Evolutionary conservation across 2,797 vertebrate genomes (phyloP).

Genomic region (Brachyalestes nurse): DNA sequence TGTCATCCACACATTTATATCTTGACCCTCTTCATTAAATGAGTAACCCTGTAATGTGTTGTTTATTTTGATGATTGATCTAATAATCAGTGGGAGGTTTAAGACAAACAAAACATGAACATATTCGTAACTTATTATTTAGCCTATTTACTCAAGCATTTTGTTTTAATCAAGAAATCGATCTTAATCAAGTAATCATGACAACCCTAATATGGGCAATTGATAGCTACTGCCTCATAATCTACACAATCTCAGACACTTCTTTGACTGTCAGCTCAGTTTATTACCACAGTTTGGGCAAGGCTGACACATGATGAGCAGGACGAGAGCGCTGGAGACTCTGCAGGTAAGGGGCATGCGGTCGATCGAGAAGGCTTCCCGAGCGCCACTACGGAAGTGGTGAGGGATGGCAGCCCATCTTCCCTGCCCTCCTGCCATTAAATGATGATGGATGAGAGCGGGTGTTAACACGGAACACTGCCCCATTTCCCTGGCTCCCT

Average conservation of each 20-base stretch:
- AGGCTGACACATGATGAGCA: slow-evolving; percentile 2
- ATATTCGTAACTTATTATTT: no score
- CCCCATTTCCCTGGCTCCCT: slow-evolving; percentile 18
- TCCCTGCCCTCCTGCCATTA: slow-evolving; percentile 70
- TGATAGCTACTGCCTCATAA: background rate
- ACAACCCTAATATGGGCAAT: background rate
- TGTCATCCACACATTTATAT: no score
- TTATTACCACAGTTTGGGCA: background rate
- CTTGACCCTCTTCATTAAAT: no score
- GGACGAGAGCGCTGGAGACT: background rate
- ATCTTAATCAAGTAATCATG: no score
- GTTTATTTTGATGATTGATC: no score
- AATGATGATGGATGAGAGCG: slow-evolving; percentile 82
- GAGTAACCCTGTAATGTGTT: no score
- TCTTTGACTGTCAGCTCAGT: slow-evolving; percentile 4
- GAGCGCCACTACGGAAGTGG: slow-evolving; percentile 56
- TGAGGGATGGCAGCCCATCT: slow-evolving; percentile 77
- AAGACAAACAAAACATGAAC: no score
- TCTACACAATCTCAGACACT: background rate
- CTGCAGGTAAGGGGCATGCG: background rate
- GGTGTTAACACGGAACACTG: slow-evolving; percentile 23
- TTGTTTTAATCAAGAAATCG: no score
- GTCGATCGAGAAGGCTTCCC: slow-evolving; percentile 8
- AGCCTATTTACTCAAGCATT: no score
- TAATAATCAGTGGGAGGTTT: no score